Evolutionary conservation across 2,888 invertebrate genomes (phyloP).

Genomic region (Sminthurinus aureus): DNA sequence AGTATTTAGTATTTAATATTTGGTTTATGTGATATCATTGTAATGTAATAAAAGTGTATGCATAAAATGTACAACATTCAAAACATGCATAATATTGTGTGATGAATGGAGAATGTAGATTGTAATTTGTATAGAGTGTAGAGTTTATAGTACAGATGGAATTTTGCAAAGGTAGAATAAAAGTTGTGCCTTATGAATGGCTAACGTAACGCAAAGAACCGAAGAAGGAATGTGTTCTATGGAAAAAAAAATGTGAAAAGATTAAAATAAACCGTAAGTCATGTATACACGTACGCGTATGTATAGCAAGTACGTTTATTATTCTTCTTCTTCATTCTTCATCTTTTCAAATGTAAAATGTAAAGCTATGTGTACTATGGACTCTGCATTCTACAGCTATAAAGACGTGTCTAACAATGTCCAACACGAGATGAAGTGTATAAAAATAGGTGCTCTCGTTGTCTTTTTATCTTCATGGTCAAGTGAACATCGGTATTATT

Average conservation of each 20-base stretch:
- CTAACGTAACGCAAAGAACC: not conserved
- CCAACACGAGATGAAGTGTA: conserved; percentile 21
- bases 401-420: not conserved
- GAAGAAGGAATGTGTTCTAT: conserved; percentile 7
- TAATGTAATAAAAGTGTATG: too few relatives aligned
- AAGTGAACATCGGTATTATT: conserved; percentile 31
- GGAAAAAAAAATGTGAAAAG: conserved; percentile 3
- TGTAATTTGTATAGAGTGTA: too few relatives aligned
- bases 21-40: too few relatives aligned
- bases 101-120: too few relatives aligned
- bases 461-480: conserved; percentile 26
- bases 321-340: not conserved
- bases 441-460: conserved; percentile 35
- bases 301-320: not conserved
- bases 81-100: too few relatives aligned
- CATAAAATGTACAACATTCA: too few relatives aligned
- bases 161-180: conserved; percentile 3
- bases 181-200: conserved; percentile 9
- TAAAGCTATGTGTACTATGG: not conserved
- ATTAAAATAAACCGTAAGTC: conserved; percentile 2
- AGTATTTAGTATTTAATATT: too few relatives aligned
- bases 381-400: not conserved
- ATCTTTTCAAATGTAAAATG: not conserved
- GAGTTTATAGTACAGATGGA: not conserved
- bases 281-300: not conserved